Percentiles rank a stretch among this genome's conserved stretches.
Evolutionary conservation across 2,797 vertebrate species (phyloP).

Genomic region (Peromyscus aztecus): DNA sequence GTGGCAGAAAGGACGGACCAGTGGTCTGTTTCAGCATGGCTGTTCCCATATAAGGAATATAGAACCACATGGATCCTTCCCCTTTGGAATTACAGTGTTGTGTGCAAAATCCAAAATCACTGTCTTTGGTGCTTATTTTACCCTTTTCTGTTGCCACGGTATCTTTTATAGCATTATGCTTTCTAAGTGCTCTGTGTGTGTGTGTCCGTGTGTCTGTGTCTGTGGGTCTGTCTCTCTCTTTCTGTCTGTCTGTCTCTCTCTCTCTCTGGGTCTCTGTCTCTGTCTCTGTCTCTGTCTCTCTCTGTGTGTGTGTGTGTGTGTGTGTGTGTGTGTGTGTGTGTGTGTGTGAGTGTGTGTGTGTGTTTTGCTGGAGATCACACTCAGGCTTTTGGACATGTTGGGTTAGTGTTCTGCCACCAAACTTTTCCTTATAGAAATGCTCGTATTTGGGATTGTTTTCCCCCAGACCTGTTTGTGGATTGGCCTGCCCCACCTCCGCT

Average conservation of each 20-base stretch:
- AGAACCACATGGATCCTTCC: not conserved
- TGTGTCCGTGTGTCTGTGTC: not conserved
- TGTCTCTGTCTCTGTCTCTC: not conserved
- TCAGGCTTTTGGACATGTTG: not conserved
- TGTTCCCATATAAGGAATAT: not conserved
- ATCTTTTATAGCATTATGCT: constrained; percentile 7
- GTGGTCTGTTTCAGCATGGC: constrained; percentile 64
- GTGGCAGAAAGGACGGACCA: constrained; percentile 54
- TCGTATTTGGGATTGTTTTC: constrained; percentile 46
- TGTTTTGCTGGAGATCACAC: not conserved
- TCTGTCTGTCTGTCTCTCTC: not conserved
- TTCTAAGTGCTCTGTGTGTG: not conserved
- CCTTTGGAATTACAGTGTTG: not conserved
- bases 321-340: not conserved
- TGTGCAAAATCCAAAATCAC: constrained; percentile 12
- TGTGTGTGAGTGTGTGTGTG: not conserved
- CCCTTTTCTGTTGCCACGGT: not conserved
- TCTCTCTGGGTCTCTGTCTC: not conserved
- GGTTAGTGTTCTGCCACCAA: not conserved
- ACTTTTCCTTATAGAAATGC: constrained; percentile 22
- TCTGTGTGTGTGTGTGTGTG: not conserved
- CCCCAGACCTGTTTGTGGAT: constrained; percentile 60
- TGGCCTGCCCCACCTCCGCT: not conserved
- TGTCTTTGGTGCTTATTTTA: constrained; percentile 32
- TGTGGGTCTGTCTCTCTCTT: not conserved